A percentile compares a stretch with the other conserved stretches of the same genome.
Conservation (phyloP, 1,140 invertebrate species). For the Solenopsis fugax region DNA sequence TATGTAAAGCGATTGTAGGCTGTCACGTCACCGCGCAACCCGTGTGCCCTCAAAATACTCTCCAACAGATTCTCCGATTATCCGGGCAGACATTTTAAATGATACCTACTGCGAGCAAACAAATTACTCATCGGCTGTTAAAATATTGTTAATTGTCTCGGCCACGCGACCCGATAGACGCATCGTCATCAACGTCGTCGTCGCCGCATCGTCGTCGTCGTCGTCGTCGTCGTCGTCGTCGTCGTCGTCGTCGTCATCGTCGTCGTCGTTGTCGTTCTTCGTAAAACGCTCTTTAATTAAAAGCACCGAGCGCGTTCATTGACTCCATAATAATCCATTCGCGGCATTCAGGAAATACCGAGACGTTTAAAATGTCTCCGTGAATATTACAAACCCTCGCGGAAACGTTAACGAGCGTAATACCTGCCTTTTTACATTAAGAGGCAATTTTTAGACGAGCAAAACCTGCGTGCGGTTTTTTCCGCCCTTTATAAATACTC, state of each 20-base stretch:
- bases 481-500: neutral
- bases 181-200: slow-evolving; percentile 23
- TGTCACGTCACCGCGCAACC: slow-evolving; percentile 67
- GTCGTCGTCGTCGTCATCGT: neutral
- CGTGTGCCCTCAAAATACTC: slow-evolving; percentile 2
- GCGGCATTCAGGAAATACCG: slow-evolving; percentile 32
- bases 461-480: neutral
- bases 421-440: slow-evolving; percentile 21
- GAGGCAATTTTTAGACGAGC: slow-evolving; percentile 6
- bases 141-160: slow-evolving; percentile 62
- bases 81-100: slow-evolving; percentile 61
- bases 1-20: slow-evolving; percentile 77
- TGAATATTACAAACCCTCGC: slow-evolving; percentile 52
- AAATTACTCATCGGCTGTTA: slow-evolving; percentile 64
- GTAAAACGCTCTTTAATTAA: slow-evolving; percentile 53
- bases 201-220: slow-evolving; percentile 1
- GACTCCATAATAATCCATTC: slow-evolving; percentile 62
- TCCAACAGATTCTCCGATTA: slow-evolving; percentile 63
- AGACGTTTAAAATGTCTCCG: slow-evolving; percentile 40
- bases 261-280: neutral
- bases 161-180: slow-evolving; percentile 7
- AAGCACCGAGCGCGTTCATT: slow-evolving; percentile 40
- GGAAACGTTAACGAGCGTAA: slow-evolving; percentile 46
- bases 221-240: neutral
- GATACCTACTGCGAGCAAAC: slow-evolving; percentile 61